Conservation (phyloP, 2,113 vertebrate genomes). For the Ptilonorhynchus violaceus region DNA sequence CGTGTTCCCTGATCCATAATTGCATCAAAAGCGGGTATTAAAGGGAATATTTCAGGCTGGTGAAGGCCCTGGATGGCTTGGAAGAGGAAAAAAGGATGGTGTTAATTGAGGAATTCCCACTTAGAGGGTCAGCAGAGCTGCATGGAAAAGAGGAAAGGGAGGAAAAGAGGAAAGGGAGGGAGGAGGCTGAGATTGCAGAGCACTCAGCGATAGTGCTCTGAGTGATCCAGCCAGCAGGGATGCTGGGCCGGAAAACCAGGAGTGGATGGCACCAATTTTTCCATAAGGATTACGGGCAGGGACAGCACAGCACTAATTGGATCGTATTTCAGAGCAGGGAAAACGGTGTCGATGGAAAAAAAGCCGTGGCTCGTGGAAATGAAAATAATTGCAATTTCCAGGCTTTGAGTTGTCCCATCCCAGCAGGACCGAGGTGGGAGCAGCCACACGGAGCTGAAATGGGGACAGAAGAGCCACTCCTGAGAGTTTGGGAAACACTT, state of each 20-base stretch:
- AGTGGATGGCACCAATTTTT: not conserved
- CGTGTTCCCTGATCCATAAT: too few species aligned
- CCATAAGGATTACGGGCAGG: fast-evolving
- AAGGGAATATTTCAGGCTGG: not conserved
- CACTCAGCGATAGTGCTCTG: not conserved
- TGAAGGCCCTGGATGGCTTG: not conserved
- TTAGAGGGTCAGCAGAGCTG: not conserved
- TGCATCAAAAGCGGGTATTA: not conserved
- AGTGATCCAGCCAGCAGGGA: not conserved
- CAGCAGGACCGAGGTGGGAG: not conserved
- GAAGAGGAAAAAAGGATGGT: not conserved
- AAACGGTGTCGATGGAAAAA: not conserved
- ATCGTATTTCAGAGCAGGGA: not conserved
- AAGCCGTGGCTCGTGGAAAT: not conserved
- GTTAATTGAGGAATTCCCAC: not conserved
- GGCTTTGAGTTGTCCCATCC: not conserved
- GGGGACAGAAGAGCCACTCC: not conserved
- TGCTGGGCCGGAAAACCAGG: not conserved
- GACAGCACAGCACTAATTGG: not conserved
- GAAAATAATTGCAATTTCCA: not conserved
- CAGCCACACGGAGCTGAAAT: not conserved
- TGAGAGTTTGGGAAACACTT: not conserved
- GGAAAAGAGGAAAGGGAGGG: not conserved
- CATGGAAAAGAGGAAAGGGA: not conserved
- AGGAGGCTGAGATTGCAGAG: not conserved